Evolutionary conservation across 2,888 invertebrate species (phyloP), one percentile per base, ranked within the genome.

Genomic region (Euphydryas editha): DNA sequence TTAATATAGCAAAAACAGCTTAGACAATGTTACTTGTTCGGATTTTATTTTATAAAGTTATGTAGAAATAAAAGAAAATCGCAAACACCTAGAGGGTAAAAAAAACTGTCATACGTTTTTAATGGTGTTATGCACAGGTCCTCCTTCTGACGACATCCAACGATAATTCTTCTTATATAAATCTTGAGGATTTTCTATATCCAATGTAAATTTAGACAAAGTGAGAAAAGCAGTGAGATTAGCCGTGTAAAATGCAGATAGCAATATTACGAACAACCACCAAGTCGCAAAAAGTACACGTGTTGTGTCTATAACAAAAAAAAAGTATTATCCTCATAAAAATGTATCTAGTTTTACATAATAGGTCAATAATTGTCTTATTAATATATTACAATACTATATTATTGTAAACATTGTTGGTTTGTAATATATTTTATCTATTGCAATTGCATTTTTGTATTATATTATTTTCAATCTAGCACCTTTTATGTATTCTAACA

Each of bases 211-310:
- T 82, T 96, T 95, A 7, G 97, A 97, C 18, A 97, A 88, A 0
- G 98, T 98, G 59, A 98, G 93, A 81, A 97, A 98, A 15, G 98
- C 98, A 0, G 98, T 98, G 79, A 98, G 90, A 86, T 98, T 98
- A 10, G 98, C 98, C 2, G 98, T 98, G 86, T 98, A 98, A 86
- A 97, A 98, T 13, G 97, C 96, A 0, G 97, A 97, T 56, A 98
- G 88, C 59, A 98, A 94, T 44, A 97, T 96, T 74, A 97, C 97
- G 82, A 97, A 98, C 69, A 98, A 94, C 98, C 98, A 98, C 98
- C 98, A 98, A 0, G 97, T 97, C 11, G 97, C 97, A 84, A 98
- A 97, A 10, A 97, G 91, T 44, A 98, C 90, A 60, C 98, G 94
- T 0, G 97, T 96, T 20, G 97, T 96, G 86, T 97, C 98, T 97